These are phyloP conservation scores for Dolichallabes microphthalmus DNA, from an alignment of 2,113 vertebrate species.

Conservation along the genomic window DNA sequence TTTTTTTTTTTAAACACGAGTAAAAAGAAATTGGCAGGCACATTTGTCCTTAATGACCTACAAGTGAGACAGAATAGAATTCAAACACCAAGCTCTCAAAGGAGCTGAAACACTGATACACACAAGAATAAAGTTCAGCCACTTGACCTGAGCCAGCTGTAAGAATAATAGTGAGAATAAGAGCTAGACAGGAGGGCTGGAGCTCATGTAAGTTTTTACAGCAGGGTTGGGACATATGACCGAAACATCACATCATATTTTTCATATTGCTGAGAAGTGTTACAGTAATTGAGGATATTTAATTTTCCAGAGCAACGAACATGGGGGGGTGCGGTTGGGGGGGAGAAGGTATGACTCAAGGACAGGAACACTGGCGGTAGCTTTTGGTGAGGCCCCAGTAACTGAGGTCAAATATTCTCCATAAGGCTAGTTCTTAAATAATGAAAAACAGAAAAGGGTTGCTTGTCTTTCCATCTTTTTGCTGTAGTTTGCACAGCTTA, in stretches of 20 bases:
- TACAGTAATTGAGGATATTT: neutral
- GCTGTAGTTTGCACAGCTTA: constrained; percentile 3
- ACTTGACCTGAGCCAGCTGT: constrained; percentile 27
- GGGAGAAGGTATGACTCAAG: neutral
- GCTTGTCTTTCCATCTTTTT: constrained; percentile 1
- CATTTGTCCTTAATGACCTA: constrained; percentile 13
- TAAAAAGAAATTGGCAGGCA: constrained; percentile 8
- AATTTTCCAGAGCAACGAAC: neutral
- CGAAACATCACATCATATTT: constrained; percentile 13
- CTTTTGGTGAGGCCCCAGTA: neutral
- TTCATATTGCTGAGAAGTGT: neutral
- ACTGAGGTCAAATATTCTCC: constrained; percentile 7
- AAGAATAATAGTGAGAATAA: neutral
- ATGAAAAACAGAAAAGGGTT: neutral
- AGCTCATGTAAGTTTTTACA: neutral
- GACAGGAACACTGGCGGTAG: neutral
- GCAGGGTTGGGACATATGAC: neutral
- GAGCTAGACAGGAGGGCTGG: neutral
- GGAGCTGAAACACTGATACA: neutral
- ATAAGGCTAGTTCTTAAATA: neutral
- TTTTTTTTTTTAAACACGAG: too few relatives aligned
- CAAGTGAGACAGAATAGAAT: constrained; percentile 13
- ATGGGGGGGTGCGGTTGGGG: too few relatives aligned
- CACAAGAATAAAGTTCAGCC: neutral
- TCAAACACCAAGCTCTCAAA: neutral